Base-by-base conservation (phyloP, 2,888 invertebrate species). In the Troides helena region DNA sequence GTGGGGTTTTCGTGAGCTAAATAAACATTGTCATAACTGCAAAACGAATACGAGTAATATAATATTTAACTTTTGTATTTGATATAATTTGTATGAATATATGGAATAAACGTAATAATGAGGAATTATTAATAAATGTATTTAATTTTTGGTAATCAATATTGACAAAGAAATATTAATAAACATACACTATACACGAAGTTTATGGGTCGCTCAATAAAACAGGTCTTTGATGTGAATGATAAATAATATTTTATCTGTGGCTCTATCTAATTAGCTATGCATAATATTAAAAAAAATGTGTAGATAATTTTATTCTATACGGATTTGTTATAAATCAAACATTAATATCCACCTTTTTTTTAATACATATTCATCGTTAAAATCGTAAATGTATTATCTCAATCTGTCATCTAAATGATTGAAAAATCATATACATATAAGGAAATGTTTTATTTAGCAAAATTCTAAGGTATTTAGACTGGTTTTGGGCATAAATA, bases 11-110 rank as follows among this genome's bases (percentile, higher is more conserved):
- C 59, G 67, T 43, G 25, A 23, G 50, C 58, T 57, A 60, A 61
- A 70, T 57, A 70, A 67, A 67, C 62, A 67, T 8, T n/a, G 59
- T 67, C 50, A 65, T 65, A 59, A 70, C 64, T 46, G 57, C 57
- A 70, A 59, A 62, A 57, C 57, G 46, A 57, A 57, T 57, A 21
- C 14, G 10, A 50, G 12, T 50, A 18, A 50, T 50, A 17, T 50
- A 50, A 50, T 46, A 1, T 14, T 46, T 14, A 46, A 10, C 46
- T 14, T 1, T 1, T 46, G 14, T 46, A 46, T 46, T 14, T 46
- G 14, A 2, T 46, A 46, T 46, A 14, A 46, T 46, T 46, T 14
- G 46, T 46, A 46, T 46, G 30, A 30, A 46, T 46, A 8, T 14
- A 10, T 46, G 14, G 46, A 7, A 14, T 46, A 46, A 46, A 46